Conservation (phyloP, 2,113 vertebrate genomes). For the Thryonomys swinderianus region DNA sequence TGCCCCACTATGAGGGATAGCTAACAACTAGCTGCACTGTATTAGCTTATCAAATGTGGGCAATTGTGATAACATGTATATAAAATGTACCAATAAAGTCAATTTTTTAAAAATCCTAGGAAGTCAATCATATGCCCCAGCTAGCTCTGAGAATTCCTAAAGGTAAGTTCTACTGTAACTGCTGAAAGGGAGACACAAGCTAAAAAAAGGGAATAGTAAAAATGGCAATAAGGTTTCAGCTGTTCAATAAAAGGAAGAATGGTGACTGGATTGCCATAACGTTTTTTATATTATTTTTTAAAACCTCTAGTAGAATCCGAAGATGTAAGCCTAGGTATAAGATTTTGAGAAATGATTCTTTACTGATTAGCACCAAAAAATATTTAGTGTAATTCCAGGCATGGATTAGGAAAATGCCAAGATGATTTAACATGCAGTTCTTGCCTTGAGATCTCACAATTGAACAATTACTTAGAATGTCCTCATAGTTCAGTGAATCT, state of each 20-base stretch:
- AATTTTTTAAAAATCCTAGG: slow-evolving; percentile 8
- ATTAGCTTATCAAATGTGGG: slow-evolving; percentile 36
- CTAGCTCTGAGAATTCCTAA: slow-evolving; percentile 33
- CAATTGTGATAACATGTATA: too few species aligned
- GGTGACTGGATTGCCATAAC: background rate
- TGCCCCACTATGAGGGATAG: background rate
- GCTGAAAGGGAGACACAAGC: background rate
- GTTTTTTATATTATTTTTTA: background rate
- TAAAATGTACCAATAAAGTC: too few species aligned
- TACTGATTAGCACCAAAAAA: background rate
- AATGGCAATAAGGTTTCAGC: background rate
- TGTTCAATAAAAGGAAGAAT: slow-evolving; percentile 1
- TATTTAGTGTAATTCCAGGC: background rate
- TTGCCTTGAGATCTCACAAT: slow-evolving; percentile 44
- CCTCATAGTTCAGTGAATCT: background rate
- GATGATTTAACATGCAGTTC: background rate
- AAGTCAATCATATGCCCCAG: slow-evolving; percentile 5
- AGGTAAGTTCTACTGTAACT: background rate
- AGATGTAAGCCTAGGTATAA: background rate
- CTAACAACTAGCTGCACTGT: background rate
- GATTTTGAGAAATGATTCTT: slow-evolving; percentile 25
- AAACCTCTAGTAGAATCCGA: slow-evolving; percentile 12
- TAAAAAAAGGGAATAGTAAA: background rate
- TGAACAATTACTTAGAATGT: background rate
- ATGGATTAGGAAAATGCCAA: background rate